phyloP scores from a whole-genome alignment of 2,888 invertebrate species.

The Nomada ruficornis region DNA sequence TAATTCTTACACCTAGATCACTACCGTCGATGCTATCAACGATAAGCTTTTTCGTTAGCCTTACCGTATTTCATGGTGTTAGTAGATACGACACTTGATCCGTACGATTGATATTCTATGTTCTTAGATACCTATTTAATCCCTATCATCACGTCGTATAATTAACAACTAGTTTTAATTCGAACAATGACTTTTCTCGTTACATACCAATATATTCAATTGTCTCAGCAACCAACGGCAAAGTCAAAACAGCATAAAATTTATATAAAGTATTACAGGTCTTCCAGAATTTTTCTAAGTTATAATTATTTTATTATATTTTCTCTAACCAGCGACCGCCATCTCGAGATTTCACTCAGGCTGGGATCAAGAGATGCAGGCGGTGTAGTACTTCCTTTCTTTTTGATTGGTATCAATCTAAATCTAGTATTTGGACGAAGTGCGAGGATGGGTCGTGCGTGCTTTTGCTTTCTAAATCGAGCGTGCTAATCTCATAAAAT shows the following conservation, averaged over 20 bases:
- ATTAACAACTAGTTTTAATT: conserved; percentile 70
- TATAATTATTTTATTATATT: conserved; percentile 71
- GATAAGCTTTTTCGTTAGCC: conserved; percentile 63
- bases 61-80: conserved; percentile 62
- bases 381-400: conserved; percentile 61
- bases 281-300: conserved; percentile 77
- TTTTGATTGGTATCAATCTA: conserved; percentile 83
- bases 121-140: conserved; percentile 61
- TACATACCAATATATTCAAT: conserved; percentile 69
- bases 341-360: conserved; percentile 66
- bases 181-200: conserved; percentile 62
- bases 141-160: conserved; percentile 67
- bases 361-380: conserved; percentile 65
- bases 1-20: conserved; percentile 72
- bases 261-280: conserved; percentile 78
- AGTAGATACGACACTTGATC: conserved; percentile 68
- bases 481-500: conserved; percentile 73
- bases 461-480: conserved; percentile 76
- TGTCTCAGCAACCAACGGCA: conserved; percentile 71
- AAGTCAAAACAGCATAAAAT: conserved; percentile 67
- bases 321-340: conserved; percentile 70
- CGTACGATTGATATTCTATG: conserved; percentile 58
- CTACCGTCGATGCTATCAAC: conserved; percentile 71
- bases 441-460: conserved; percentile 82
- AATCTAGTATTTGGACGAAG: conserved; percentile 83